Evolutionary conservation across 2,888 invertebrate species (phyloP).

Genomic region (Axea sp.): DNA sequence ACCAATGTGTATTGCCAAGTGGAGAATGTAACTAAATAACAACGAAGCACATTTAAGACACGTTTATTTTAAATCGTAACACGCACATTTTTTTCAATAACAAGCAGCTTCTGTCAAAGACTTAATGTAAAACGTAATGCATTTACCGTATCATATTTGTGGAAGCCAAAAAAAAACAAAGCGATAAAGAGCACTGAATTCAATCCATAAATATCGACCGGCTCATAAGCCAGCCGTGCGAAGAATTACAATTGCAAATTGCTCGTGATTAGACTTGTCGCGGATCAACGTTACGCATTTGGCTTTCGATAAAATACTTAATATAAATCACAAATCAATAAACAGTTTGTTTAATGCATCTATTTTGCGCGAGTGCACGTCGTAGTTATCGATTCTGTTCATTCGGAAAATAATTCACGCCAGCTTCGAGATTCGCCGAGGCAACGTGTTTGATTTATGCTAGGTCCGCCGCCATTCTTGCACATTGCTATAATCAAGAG

Average conservation of each 20-base stretch:
- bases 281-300: constrained; percentile 27
- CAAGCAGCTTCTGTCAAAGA: no score
- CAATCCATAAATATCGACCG: constrained; percentile 39
- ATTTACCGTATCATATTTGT: no score
- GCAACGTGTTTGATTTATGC: constrained; percentile 66
- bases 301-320: constrained; percentile 46
- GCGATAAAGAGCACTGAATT: no score
- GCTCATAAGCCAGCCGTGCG: constrained; percentile 26
- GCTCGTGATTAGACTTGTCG: constrained; percentile 45
- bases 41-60: no score
- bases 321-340: constrained; percentile 57
- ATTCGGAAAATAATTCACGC: constrained; percentile 44
- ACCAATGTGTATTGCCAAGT: no score
- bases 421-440: constrained; percentile 52
- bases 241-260: constrained; percentile 59
- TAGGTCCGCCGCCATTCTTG: constrained; percentile 62
- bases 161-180: no score
- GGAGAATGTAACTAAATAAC: no score
- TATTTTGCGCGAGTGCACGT: constrained; percentile 39
- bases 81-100: no score
- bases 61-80: no score
- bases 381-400: constrained; percentile 36
- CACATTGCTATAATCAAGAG: constrained; percentile 70
- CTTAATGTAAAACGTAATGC: no score
- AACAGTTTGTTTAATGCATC: constrained; percentile 50